Evolutionary conservation across 2,113 vertebrate species (phyloP), one percentile per base, ranked within the genome.

Genomic region (Cyphomyrus plagiostoma): DNA sequence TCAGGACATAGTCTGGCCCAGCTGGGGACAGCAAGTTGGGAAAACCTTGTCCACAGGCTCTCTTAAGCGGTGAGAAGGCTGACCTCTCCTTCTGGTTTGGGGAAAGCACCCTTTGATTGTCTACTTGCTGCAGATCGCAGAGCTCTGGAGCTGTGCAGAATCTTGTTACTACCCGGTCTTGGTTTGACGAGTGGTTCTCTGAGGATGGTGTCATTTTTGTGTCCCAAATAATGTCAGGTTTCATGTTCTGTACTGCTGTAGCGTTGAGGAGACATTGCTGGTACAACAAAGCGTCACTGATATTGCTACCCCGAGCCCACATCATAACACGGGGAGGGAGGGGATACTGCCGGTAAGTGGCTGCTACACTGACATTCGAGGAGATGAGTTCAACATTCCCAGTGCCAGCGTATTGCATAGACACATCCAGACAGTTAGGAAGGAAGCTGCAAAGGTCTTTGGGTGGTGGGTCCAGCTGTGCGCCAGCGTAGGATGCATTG

Each of bases 341-440:
- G 0, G 98, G 98, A 93, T 98, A 99, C 85, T 99, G 98, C 86
- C 98, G 96, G 91, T 98, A 99, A 11, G 98, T 98, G 0, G 98
- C 95, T 87, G 98, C 98, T 92, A 99, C 97, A 39, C 98, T 98
- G 83, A 99, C 97, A 66, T 99, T 99, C 3, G 98, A 99, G 70
- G 98, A 98, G 94, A 99, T 98, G 3, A 99, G 96, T 93, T 99
- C 98, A 89, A 98, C 96, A 89, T 98, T 98, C 50, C 95, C 96
- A 49, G 97, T 93, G 26, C 96, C 94, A 2, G 97, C 96, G 93
- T 98, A 99, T 92, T 97, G 97, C 96, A 97, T 95, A 5, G 97
- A 95, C 90, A 98, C 93, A 89, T 99, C 98, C 91, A 99, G 95
- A 92, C 98, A 98, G 84, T 95, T 90, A 0, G 98, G 97, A 5